Conservation (phyloP, 2,888 invertebrate species). For the Nyleta sp. region DNA sequence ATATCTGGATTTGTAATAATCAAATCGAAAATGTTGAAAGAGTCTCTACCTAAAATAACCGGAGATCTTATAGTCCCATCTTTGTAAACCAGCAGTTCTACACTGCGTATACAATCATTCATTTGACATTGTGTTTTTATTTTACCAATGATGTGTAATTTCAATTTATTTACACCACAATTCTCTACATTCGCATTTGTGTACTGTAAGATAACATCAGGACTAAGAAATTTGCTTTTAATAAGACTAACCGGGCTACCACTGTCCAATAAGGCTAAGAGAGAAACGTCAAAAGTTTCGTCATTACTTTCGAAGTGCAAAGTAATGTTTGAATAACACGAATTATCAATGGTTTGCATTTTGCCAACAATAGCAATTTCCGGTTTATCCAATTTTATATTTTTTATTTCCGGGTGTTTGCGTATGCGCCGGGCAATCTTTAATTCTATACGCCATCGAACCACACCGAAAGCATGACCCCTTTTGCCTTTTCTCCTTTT, state of each 20-base stretch:
- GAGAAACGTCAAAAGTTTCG: slow-evolving; percentile 7
- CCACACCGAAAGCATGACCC: slow-evolving; percentile 25
- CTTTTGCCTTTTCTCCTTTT: slow-evolving; percentile 7
- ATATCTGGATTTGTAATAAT: not conserved
- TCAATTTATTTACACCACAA: slow-evolving; percentile 25
- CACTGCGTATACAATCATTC: not conserved
- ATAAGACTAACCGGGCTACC: slow-evolving; percentile 34
- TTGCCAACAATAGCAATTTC: slow-evolving; percentile 56
- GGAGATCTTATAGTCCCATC: slow-evolving; percentile 11
- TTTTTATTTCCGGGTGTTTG: too few relatives aligned
- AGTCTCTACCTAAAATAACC: slow-evolving; percentile 16
- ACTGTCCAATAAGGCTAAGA: slow-evolving; percentile 23
- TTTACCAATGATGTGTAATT: slow-evolving; percentile 8
- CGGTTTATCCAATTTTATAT: not conserved
- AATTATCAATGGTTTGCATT: slow-evolving; percentile 29
- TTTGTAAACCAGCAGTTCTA: slow-evolving; percentile 8
- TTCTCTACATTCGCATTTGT: not conserved
- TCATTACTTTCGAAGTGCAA: slow-evolving; percentile 8
- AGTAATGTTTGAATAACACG: not conserved
- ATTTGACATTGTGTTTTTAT: not conserved
- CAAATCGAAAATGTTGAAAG: slow-evolving; percentile 14
- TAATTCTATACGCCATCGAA: not conserved
- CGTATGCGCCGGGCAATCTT: slow-evolving; percentile 16
- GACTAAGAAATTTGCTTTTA: slow-evolving; percentile 4
- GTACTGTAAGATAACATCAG: slow-evolving; percentile 4